Evolutionary conservation across 2,113 vertebrate species (phyloP), one percentile per base, ranked within the genome.

Genomic region (Antennarius striatus): DNA sequence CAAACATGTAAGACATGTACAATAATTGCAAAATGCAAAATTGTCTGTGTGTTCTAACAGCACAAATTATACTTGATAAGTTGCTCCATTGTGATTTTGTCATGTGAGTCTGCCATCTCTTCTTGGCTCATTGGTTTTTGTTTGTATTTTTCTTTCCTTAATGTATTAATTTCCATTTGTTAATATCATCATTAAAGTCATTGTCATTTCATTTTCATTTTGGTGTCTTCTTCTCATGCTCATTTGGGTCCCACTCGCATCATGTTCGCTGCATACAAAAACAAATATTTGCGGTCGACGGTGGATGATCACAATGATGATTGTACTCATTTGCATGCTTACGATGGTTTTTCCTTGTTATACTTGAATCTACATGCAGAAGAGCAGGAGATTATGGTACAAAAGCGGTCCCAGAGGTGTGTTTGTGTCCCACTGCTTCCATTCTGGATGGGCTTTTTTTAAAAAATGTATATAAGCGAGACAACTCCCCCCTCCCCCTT

Each of bases 131-230:
- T 80, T 77, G 68, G 68, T 82, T 84, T 84, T 36, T 67, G 57
- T 82, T 77, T 87, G 17, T 76, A 50, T 75, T 79, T 54, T 79
- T 42, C 51, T 77, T 79, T 79, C 50, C 29, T 82, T 36, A 56
- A 71, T 79, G 71, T 87, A 75, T 80, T 73, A 0, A 68, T 83
- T 83, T 87, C 71, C 73, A 79, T 85, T 84, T 86, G 69, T 81
- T 79, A 59, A 75, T 57, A 61, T 85, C 62, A 32, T 72, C 68
- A 86, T 88, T 91, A 91, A 91, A 91, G 75, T 73, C 54, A 80
- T 65, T 73, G 55, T 81, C 82, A 85, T 86, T 85, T 86, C 73
- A 85, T 84, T 89, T 81, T 77, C 67, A 79, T 67, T 67, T 81
- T 48, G 67, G 50, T 73, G 16, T 45, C 61, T 54, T 59, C 46